phyloP scores from a whole-genome alignment of 2,888 invertebrate species.

The Cryptocephalus moraei region DNA sequence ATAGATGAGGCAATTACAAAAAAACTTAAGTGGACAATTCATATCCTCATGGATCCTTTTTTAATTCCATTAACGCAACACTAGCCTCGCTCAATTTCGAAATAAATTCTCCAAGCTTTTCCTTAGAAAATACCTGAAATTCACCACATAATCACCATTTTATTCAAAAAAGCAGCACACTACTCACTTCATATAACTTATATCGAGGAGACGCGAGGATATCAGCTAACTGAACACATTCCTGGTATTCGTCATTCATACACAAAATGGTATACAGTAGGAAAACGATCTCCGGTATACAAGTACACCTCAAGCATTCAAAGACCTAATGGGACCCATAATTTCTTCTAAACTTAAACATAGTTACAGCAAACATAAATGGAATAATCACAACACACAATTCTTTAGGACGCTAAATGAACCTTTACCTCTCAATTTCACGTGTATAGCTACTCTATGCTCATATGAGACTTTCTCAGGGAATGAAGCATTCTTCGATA shows the following conservation, averaged over 20 bases:
- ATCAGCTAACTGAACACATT: slow-evolving; percentile 69
- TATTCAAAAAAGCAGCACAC: not conserved
- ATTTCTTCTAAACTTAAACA: no score
- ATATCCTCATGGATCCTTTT: slow-evolving; percentile 77
- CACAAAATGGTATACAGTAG: slow-evolving; percentile 71
- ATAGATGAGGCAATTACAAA: no score
- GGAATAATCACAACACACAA: no score
- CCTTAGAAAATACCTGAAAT: slow-evolving; percentile 62
- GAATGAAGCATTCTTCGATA: slow-evolving; percentile 56
- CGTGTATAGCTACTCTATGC: slow-evolving; percentile 66
- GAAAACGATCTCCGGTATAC: slow-evolving; percentile 73
- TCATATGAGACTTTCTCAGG: slow-evolving; percentile 83
- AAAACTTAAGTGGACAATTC: slow-evolving; percentile 24
- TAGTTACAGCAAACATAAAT: no score
- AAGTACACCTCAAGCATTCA: slow-evolving; percentile 59
- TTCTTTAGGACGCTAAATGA: not conserved
- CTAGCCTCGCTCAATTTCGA: slow-evolving; percentile 71
- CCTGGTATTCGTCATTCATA: slow-evolving; percentile 63
- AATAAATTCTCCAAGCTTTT: slow-evolving; percentile 65
- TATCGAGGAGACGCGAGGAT: slow-evolving; percentile 70
- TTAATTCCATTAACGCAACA: slow-evolving; percentile 60
- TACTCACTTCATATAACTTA: slow-evolving; percentile 61
- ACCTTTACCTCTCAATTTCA: slow-evolving; percentile 52
- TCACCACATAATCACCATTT: not conserved
- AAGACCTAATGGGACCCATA: no score